These are phyloP conservation scores for Syrmaticus mikado DNA, from an alignment of 2,113 vertebrate genomes.

Conservation along the genomic window DNA sequence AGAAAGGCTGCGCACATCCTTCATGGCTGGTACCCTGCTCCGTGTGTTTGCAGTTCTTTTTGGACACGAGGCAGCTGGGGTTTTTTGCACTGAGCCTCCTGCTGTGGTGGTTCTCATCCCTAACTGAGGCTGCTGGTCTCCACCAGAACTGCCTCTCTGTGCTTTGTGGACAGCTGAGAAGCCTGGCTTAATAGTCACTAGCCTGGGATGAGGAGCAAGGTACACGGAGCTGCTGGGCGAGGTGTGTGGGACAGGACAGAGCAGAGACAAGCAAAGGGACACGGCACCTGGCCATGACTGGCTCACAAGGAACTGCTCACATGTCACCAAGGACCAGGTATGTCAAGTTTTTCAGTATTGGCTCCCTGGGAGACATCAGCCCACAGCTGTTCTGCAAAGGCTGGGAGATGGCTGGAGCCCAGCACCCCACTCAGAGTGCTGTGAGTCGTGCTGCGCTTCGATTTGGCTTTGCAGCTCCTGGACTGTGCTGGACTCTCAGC, in stretches of 20 bases:
- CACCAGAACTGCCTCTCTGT: neutral
- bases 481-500: neutral
- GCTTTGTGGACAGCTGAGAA: neutral
- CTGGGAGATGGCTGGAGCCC: rapidly evolving
- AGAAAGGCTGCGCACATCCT: neutral
- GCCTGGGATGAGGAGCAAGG: no score
- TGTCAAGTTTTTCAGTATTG: rapidly evolving
- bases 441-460: rapidly evolving
- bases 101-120: rapidly evolving
- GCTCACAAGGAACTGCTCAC: rapidly evolving
- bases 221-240: no score
- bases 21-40: neutral
- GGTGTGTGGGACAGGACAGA: no score
- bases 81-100: rapidly evolving
- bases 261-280: neutral
- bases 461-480: neutral
- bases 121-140: neutral
- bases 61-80: neutral
- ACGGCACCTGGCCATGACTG: no score
- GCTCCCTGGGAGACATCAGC: rapidly evolving
- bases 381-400: rapidly evolving
- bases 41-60: no score
- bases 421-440: rapidly evolving
- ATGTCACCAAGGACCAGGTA: neutral
- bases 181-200: neutral